Evolutionary conservation across 2,797 vertebrate species (phyloP).

Genomic region (Anguilla marmorata): DNA sequence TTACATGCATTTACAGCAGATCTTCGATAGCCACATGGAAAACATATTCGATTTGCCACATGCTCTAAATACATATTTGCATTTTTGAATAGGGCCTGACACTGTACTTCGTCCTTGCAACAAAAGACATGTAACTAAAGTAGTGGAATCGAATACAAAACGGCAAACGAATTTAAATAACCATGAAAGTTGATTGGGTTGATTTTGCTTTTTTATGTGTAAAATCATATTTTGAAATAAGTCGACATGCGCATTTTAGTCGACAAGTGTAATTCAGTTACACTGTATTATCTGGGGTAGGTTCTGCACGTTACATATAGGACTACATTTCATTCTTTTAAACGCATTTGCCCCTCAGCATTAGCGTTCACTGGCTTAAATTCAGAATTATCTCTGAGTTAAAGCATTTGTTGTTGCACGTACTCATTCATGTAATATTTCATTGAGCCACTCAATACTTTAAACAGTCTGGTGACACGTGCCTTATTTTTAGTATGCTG

Average conservation of each 20-base stretch:
- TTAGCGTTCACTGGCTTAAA: not conserved
- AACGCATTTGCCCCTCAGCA: not conserved
- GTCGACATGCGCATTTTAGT: not conserved
- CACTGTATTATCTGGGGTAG: not conserved
- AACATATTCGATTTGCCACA: not conserved
- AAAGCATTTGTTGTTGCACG: not conserved
- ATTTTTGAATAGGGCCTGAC: not conserved
- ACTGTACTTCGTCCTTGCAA: no score
- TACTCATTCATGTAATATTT: not conserved
- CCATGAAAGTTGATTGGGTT: not conserved
- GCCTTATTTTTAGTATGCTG: not conserved
- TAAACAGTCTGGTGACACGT: not conserved
- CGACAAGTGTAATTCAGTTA: not conserved
- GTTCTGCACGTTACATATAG: not conserved
- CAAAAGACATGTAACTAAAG: no score
- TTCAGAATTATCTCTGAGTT: not conserved
- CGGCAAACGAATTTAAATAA: not conserved
- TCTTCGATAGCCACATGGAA: not conserved
- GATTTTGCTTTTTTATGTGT: not conserved
- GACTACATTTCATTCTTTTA: not conserved
- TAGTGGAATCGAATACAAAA: not conserved
- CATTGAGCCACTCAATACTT: not conserved
- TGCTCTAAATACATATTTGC: not conserved
- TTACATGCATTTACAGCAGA: not conserved
- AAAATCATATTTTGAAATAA: not conserved